Evolutionary conservation across 2,888 invertebrate species (phyloP).

Genomic region (Atherix ibis): DNA sequence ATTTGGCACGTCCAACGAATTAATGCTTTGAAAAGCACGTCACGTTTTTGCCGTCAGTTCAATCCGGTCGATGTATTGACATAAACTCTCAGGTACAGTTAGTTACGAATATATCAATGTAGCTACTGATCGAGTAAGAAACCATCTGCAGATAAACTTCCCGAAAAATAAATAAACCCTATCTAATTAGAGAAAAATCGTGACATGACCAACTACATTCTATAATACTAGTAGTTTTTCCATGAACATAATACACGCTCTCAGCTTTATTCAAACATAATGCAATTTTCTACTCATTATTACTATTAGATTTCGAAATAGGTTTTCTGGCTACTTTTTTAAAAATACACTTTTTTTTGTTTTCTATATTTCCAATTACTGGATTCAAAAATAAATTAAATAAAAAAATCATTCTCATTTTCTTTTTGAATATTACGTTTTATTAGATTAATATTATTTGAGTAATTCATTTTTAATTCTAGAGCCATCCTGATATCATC

Average conservation of each 20-base stretch:
- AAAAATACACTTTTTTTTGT: too few relatives aligned
- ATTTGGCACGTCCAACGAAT: conserved; percentile 8
- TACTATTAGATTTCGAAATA: too few relatives aligned
- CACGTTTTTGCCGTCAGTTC: conserved; percentile 6
- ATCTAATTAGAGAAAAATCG: too few relatives aligned
- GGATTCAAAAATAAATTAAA: not conserved
- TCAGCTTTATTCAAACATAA: too few relatives aligned
- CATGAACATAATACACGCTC: too few relatives aligned
- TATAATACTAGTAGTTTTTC: not conserved
- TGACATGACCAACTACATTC: not conserved
- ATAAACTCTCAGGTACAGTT: too few relatives aligned
- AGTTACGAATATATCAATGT: too few relatives aligned
- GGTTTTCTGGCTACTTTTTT: too few relatives aligned
- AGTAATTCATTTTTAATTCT: conserved; percentile 15
- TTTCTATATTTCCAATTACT: not conserved
- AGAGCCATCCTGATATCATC: conserved; percentile 59
- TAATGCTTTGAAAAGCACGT: conserved; percentile 7
- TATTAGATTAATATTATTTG: conserved; percentile 3
- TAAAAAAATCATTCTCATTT: not conserved
- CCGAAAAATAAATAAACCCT: too few relatives aligned
- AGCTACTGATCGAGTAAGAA: too few relatives aligned
- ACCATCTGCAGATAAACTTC: too few relatives aligned
- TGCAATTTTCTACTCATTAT: too few relatives aligned
- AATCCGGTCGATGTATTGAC: not conserved
- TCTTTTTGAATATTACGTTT: not conserved